Conservation (phyloP, 1,140 invertebrate species). For the Drosophila pectinifera region DNA sequence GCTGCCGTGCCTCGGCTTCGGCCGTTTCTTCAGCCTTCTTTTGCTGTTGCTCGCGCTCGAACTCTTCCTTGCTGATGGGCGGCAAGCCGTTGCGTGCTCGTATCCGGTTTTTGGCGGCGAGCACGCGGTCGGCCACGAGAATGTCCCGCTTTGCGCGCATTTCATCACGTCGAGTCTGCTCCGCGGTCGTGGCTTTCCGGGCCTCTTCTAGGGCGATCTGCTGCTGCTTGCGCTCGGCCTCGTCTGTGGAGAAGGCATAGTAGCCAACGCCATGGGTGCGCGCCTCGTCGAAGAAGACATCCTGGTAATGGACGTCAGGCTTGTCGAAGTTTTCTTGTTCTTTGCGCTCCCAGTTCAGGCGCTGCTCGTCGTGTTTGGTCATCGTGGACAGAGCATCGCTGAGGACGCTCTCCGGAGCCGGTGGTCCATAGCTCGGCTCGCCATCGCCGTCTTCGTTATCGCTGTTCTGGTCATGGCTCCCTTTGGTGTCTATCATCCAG, state of each 20-base stretch:
- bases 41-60: constrained; percentile 48
- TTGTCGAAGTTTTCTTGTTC: constrained; percentile 86
- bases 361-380: constrained; percentile 86
- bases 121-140: constrained; percentile 90
- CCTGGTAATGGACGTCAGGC: constrained; percentile 94
- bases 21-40: constrained; percentile 83
- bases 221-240: constrained; percentile 90
- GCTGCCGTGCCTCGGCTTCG: constrained; percentile 85
- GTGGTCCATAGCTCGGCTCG: constrained; percentile 50
- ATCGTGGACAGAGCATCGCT: constrained; percentile 75
- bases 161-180: constrained; percentile 88
- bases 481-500: constrained; percentile 77
- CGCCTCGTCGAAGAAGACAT: constrained; percentile 95
- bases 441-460: constrained; percentile 22
- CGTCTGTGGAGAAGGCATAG: constrained; percentile 94
- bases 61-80: constrained; percentile 83
- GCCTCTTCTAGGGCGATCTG: constrained; percentile 90
- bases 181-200: constrained; percentile 89
- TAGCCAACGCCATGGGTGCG: constrained; percentile 95
- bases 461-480: constrained; percentile 14
- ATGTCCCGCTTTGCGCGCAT: constrained; percentile 88
- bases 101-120: constrained; percentile 91
- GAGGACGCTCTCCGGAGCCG: constrained; percentile 57
- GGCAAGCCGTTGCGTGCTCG: constrained; percentile 91
- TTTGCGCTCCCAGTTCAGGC: constrained; percentile 88